Evolutionary conservation across 2,888 invertebrate genomes (phyloP).

Genomic region (Chymomyza amoena): DNA sequence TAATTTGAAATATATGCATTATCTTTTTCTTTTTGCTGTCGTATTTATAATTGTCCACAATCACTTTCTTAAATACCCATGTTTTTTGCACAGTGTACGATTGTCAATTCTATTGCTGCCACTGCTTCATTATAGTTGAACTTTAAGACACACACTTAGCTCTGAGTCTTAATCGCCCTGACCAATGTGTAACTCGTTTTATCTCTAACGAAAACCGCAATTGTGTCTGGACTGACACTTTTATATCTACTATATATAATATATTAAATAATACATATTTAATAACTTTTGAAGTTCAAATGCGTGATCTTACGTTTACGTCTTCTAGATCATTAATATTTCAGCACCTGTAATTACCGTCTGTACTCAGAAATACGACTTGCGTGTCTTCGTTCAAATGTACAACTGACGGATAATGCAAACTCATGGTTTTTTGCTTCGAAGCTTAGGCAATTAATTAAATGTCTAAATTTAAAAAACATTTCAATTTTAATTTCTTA

Average conservation of each 20-base stretch:
- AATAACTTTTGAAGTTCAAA: not conserved
- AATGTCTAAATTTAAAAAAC: conserved; percentile 49
- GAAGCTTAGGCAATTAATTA: conserved; percentile 59
- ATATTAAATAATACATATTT: not conserved
- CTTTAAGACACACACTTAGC: not conserved
- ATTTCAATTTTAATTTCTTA: conserved; percentile 55
- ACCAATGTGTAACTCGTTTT: not conserved
- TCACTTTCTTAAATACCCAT: too few species aligned
- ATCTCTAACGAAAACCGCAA: not conserved
- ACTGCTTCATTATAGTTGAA: not conserved
- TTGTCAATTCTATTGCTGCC: not conserved
- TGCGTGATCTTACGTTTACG: not conserved
- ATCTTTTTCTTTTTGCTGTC: too few species aligned
- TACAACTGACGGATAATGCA: conserved; percentile 60
- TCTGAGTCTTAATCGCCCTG: not conserved
- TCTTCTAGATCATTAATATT: not conserved
- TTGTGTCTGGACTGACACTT: not conserved
- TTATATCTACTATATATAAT: not conserved
- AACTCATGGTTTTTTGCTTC: conserved; percentile 57
- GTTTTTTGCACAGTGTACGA: not conserved
- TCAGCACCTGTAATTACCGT: not conserved
- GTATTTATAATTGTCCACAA: too few species aligned
- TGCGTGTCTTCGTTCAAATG: conserved; percentile 62
- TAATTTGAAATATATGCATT: too few species aligned
- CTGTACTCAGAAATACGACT: conserved; percentile 29